A percentile compares a stretch with the other conserved stretches of the same genome.
Evolutionary conservation across 2,797 vertebrate species (phyloP).

Genomic region (Falco naumanni): DNA sequence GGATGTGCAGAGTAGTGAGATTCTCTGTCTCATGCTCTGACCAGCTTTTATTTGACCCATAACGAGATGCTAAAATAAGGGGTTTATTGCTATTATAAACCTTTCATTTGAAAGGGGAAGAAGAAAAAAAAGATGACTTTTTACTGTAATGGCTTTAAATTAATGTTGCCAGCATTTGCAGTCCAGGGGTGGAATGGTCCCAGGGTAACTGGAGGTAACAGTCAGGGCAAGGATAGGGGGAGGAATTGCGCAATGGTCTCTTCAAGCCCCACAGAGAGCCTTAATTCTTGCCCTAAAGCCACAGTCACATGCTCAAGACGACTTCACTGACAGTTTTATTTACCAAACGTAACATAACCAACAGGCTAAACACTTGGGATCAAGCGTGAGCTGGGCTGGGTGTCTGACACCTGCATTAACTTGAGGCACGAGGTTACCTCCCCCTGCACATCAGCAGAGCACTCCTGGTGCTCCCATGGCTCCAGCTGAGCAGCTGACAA

Average conservation of each 20-base stretch:
- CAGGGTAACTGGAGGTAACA: background rate
- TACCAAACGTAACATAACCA: background rate
- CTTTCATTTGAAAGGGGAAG: constrained; percentile 16
- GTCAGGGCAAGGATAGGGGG: background rate
- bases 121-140: background rate
- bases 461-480: background rate
- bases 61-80: constrained; percentile 63
- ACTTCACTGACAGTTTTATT: constrained; percentile 35
- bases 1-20: constrained; percentile 34
- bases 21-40: constrained; percentile 26
- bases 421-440: background rate
- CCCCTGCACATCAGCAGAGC: background rate
- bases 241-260: background rate
- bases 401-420: background rate
- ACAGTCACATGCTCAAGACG: background rate
- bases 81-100: constrained; percentile 70
- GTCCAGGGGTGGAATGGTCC: background rate
- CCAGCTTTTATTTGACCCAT: constrained; percentile 65
- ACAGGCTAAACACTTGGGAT: background rate
- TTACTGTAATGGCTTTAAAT: constrained; percentile 50
- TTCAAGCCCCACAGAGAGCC: background rate
- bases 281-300: constrained; percentile 23
- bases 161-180: constrained; percentile 22
- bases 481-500: background rate
- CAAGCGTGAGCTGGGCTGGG: background rate